These are phyloP conservation scores for Chironomus riparius DNA, from an alignment of 2,888 invertebrate species.

Conservation along the genomic window DNA sequence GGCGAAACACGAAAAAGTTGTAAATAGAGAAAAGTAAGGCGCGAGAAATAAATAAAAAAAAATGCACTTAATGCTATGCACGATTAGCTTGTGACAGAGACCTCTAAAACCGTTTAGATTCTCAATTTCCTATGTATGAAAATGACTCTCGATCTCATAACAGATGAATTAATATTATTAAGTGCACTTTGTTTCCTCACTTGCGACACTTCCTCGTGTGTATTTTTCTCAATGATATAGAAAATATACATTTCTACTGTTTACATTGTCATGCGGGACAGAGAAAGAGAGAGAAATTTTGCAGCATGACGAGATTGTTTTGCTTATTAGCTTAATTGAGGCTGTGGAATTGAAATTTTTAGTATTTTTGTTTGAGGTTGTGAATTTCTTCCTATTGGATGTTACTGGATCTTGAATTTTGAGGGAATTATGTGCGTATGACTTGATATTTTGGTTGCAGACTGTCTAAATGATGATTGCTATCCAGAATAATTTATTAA, in stretches of 20 bases:
- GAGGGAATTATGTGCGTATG: too few species aligned
- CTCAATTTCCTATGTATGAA: conserved; percentile 22
- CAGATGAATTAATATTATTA: neutral
- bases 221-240: conserved; percentile 22
- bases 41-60: neutral
- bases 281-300: too few species aligned
- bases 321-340: too few species aligned
- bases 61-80: neutral
- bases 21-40: neutral
- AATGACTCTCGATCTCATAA: neutral
- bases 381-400: too few species aligned
- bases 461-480: too few species aligned
- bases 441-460: too few species aligned
- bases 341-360: neutral
- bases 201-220: conserved; percentile 11
- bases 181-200: neutral
- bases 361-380: neutral
- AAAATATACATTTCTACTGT: neutral
- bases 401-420: too few species aligned
- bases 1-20: neutral
- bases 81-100: conserved; percentile 21
- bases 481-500: too few species aligned
- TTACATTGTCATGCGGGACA: neutral
- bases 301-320: too few species aligned
- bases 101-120: conserved; percentile 15